These are phyloP conservation scores for Melipona beecheii DNA, from an alignment of 2,888 invertebrate species.

Conservation along the genomic window DNA sequence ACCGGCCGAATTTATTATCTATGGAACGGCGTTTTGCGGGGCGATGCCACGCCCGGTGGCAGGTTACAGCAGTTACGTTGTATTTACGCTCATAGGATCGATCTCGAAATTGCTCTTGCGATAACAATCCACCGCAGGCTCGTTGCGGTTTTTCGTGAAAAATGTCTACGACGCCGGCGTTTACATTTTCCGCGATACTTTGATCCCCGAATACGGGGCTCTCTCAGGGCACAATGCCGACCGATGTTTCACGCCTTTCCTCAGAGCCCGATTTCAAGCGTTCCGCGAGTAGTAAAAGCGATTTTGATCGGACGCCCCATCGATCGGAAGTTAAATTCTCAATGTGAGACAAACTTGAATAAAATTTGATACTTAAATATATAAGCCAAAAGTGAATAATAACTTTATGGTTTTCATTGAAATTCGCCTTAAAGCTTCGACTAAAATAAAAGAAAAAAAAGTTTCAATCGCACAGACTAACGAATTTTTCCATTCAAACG, in stretches of 20 bases:
- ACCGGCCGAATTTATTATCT: background rate
- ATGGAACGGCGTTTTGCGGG: too few relatives aligned
- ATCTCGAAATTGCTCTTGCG: background rate
- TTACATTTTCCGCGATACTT: background rate
- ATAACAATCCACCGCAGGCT: background rate
- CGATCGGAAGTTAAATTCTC: slow-evolving; percentile 3
- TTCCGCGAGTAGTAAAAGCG: background rate
- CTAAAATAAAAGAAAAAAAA: too few relatives aligned
- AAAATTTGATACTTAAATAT: background rate
- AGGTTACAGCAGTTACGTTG: background rate
- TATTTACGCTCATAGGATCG: background rate
- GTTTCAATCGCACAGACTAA: too few relatives aligned
- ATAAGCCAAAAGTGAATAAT: slow-evolving; percentile 14
- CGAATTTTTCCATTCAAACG: too few relatives aligned
- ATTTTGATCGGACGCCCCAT: background rate
- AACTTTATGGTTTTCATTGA: background rate
- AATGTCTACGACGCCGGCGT: background rate
- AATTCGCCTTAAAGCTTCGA: background rate
- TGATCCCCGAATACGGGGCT: background rate
- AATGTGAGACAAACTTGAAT: background rate
- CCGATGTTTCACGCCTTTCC: background rate
- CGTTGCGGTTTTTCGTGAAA: background rate
- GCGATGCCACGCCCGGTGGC: too few relatives aligned
- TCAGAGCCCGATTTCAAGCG: background rate
- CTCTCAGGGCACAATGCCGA: background rate